Evolutionary conservation across 2,797 vertebrate species (phyloP).

Genomic region (Falco biarmicus): DNA sequence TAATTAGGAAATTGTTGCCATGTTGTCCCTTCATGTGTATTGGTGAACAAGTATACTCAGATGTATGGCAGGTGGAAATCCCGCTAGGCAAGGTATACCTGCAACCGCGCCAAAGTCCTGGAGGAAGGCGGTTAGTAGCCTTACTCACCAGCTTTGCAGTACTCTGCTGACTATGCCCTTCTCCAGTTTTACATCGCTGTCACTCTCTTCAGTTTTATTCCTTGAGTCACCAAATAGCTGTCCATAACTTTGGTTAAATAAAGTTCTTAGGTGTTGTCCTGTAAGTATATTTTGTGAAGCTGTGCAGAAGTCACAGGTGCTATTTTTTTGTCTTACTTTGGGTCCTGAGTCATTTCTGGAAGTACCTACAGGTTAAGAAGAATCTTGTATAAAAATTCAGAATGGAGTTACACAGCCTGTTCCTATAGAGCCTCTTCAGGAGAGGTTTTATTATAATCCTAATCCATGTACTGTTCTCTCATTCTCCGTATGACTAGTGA

Average conservation of each 20-base stretch:
- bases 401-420: background rate
- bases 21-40: background rate
- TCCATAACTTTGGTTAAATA: background rate
- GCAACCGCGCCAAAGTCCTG: background rate
- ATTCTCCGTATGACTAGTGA: background rate
- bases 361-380: background rate
- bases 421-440: background rate
- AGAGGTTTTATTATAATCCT: background rate
- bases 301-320: background rate
- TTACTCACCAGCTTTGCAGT: background rate
- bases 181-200: background rate
- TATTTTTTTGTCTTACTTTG: background rate
- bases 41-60: background rate
- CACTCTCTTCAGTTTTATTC: background rate
- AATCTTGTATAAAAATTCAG: background rate
- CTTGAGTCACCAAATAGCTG: background rate
- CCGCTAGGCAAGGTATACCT: background rate
- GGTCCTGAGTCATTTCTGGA: background rate
- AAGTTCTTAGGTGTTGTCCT: background rate
- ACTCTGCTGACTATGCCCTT: background rate
- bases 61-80: background rate
- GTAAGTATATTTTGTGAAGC: background rate
- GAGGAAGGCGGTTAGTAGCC: background rate
- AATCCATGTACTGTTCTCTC: background rate
- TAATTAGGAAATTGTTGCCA: background rate